phyloP scores from a whole-genome alignment of 2,888 invertebrate genomes.

The Scaptomyza reducta region DNA sequence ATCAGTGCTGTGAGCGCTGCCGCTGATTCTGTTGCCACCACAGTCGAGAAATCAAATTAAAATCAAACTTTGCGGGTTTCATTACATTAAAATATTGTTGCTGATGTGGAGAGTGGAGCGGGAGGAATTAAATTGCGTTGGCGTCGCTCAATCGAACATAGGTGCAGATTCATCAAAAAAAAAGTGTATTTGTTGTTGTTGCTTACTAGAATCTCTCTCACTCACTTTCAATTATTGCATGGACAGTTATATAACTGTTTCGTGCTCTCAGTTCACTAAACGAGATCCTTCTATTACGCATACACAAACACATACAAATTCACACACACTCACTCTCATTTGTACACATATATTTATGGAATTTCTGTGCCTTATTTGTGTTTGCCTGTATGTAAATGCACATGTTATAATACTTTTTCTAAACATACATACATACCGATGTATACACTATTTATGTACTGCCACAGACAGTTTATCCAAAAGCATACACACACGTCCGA shows the following conservation, averaged over 20 bases:
- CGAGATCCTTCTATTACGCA: constrained; percentile 45
- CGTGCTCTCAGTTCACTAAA: constrained; percentile 9
- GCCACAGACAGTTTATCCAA: background rate
- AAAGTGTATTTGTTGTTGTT: constrained; percentile 9
- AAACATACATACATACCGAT: constrained; percentile 1
- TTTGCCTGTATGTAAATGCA: constrained; percentile 2
- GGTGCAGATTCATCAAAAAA: constrained; percentile 49
- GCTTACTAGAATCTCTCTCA: constrained; percentile 25
- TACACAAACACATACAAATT: background rate
- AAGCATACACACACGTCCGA: constrained; percentile 8
- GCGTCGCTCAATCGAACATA: constrained; percentile 34
- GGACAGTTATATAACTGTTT: constrained; percentile 45
- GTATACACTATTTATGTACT: background rate
- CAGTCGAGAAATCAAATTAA: constrained; percentile 67
- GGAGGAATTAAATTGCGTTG: constrained; percentile 16
- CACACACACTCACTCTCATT: background rate
- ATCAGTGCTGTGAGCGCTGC: background rate
- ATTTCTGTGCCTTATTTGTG: constrained; percentile 8
- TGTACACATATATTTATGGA: background rate
- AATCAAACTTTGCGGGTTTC: constrained; percentile 75
- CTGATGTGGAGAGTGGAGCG: background rate
- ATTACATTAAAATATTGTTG: constrained; percentile 60
- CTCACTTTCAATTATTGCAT: constrained; percentile 19
- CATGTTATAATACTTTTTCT: constrained; percentile 5
- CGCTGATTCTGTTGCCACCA: background rate